Evolutionary conservation across 2,797 vertebrate genomes (phyloP).

Genomic region (Acridotheres tristis): DNA sequence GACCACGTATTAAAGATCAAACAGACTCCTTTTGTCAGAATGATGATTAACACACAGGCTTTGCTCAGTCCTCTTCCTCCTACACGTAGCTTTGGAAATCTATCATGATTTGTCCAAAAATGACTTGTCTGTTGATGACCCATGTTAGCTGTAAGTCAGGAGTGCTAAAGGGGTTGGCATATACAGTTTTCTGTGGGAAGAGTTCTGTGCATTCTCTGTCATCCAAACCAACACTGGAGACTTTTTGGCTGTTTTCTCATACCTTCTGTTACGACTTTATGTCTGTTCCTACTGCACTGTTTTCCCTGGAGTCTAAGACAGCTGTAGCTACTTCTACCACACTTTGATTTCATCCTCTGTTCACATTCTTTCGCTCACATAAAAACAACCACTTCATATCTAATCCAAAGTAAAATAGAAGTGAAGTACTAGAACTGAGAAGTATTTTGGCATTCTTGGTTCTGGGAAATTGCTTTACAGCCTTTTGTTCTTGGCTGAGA

Average conservation of each 20-base stretch:
- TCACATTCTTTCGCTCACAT: background rate
- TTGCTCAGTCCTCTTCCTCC: constrained; percentile 35
- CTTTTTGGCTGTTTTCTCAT: constrained; percentile 21
- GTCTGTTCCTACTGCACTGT: background rate
- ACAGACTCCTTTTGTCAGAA: constrained; percentile 27
- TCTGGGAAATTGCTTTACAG: background rate
- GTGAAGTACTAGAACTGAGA: background rate
- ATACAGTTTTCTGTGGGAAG: constrained; percentile 38
- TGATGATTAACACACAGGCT: constrained; percentile 39
- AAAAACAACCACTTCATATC: background rate
- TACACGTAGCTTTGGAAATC: constrained; percentile 30
- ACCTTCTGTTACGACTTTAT: background rate
- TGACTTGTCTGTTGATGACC: constrained; percentile 45
- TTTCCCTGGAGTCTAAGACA: background rate
- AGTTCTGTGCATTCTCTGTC: background rate
- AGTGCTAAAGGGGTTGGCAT: background rate
- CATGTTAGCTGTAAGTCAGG: constrained; percentile 5
- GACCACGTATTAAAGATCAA: constrained; percentile 40
- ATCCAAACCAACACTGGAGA: background rate
- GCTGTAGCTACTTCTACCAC: background rate
- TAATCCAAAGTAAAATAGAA: background rate
- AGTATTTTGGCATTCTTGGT: background rate
- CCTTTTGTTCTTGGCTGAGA: background rate
- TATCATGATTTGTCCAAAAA: constrained; percentile 30
- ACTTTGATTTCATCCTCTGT: background rate